Percentiles rank a stretch among this genome's conserved stretches.
phyloP scores from a whole-genome alignment of 2,888 invertebrate species.

The Drepanosiphum platanoidis region DNA sequence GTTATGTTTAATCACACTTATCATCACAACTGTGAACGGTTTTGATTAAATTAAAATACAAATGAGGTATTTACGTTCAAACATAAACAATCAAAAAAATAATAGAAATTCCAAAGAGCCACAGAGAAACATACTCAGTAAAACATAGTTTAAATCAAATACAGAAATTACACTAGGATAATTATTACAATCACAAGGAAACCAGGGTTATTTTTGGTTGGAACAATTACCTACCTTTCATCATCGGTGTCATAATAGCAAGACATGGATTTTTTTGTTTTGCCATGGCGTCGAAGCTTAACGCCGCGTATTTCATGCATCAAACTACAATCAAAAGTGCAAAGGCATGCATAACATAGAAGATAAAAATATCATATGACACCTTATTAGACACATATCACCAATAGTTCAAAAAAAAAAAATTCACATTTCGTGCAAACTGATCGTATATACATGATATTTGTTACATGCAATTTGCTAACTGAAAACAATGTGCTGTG shows the following conservation, averaged over 20 bases:
- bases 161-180: neutral
- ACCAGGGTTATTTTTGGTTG: neutral
- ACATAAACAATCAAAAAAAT: too few relatives aligned
- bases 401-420: neutral
- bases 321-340: constrained; percentile 53
- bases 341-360: constrained; percentile 48
- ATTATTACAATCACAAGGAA: neutral
- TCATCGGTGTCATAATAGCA: constrained; percentile 58
- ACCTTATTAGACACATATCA: constrained; percentile 20
- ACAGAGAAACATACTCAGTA: neutral
- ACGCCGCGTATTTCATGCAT: constrained; percentile 48
- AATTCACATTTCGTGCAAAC: neutral
- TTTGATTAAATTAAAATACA: too few relatives aligned
- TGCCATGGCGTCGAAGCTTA: constrained; percentile 46
- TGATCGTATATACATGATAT: neutral
- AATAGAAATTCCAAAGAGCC: neutral
- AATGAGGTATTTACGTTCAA: too few relatives aligned
- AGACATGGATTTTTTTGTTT: constrained; percentile 45
- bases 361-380: constrained; percentile 22
- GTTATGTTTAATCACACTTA: too few relatives aligned
- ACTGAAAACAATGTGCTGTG: neutral
- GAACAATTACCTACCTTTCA: constrained; percentile 53
- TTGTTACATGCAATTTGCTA: neutral
- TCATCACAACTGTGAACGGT: too few relatives aligned
- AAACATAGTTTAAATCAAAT: neutral